These are phyloP conservation scores for Dasysyrphus albostriatus DNA, from an alignment of 2,888 invertebrate species.

Conservation along the genomic window DNA sequence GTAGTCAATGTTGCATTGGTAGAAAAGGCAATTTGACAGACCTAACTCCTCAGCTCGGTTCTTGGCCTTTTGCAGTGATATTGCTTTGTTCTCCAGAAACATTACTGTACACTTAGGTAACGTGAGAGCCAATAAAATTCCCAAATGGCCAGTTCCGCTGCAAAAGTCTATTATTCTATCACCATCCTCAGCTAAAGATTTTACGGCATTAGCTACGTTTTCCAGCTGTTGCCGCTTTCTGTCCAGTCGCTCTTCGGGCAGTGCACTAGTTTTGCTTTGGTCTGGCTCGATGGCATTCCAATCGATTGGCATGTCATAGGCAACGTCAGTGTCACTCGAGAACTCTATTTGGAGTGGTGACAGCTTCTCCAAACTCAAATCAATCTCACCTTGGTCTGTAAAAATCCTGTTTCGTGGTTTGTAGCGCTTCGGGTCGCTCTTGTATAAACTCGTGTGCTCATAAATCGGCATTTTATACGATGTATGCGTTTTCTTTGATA, in stretches of 20 bases:
- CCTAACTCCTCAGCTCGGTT: constrained; percentile 87
- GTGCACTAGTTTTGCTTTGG: constrained; percentile 90
- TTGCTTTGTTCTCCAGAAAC: constrained; percentile 96
- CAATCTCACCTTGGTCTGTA: constrained; percentile 91
- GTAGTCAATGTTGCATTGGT: constrained; percentile 96
- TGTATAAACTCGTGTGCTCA: constrained; percentile 83
- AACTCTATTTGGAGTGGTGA: constrained; percentile 80
- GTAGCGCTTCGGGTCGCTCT: constrained; percentile 90
- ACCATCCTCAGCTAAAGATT: constrained; percentile 88
- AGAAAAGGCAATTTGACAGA: constrained; percentile 90
- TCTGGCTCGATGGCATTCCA: constrained; percentile 89
- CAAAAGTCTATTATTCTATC: constrained; percentile 96
- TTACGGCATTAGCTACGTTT: constrained; percentile 91
- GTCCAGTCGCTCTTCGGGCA: constrained; percentile 89
- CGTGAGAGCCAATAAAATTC: constrained; percentile 92
- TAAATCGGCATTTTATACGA: constrained; percentile 79
- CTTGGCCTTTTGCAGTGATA: constrained; percentile 91
- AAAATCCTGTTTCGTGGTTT: constrained; percentile 89
- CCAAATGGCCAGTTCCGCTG: constrained; percentile 96
- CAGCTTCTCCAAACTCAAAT: constrained; percentile 84
- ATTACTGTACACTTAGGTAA: constrained; percentile 91
- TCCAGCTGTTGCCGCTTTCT: constrained; percentile 95
- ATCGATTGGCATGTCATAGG: constrained; percentile 84
- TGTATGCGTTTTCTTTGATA: constrained; percentile 56
- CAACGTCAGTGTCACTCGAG: constrained; percentile 77